Conservation (phyloP, 2,888 invertebrate genomes). For the Fragum whitleyi region DNA sequence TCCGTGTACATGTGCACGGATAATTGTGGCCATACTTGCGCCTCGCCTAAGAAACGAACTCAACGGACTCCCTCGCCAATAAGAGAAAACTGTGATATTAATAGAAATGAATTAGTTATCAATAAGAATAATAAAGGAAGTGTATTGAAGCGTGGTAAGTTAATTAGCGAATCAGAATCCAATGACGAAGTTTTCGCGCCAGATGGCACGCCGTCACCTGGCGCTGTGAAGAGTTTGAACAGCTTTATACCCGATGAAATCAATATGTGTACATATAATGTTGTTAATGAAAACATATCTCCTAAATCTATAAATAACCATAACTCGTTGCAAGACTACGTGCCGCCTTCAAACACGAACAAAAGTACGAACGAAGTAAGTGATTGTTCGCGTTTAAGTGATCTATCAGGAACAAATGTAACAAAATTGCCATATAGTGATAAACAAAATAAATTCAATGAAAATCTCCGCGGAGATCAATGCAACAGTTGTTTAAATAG, state of each 20-base stretch:
- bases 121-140: constrained; percentile 1
- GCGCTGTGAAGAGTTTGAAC: not conserved
- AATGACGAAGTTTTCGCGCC: constrained; percentile 35
- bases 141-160: not conserved
- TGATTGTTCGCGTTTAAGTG: not conserved
- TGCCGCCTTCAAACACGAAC: not conserved
- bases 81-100: not conserved
- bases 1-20: not conserved
- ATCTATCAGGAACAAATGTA: not conserved
- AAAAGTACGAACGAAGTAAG: too few relatives aligned
- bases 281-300: too few relatives aligned
- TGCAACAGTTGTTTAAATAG: not conserved
- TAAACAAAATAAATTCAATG: too few relatives aligned
- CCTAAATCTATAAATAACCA: too few relatives aligned
- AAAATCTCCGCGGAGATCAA: not conserved
- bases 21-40: not conserved
- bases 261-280: not conserved
- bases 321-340: too few relatives aligned
- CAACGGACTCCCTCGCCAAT: not conserved
- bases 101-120: not conserved
- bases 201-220: constrained; percentile 7
- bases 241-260: not conserved
- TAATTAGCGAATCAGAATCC: constrained; percentile 16
- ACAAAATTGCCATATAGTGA: not conserved
- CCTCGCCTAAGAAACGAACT: not conserved